Conservation (phyloP, 2,797 vertebrate species). For the Podargus strigoides region DNA sequence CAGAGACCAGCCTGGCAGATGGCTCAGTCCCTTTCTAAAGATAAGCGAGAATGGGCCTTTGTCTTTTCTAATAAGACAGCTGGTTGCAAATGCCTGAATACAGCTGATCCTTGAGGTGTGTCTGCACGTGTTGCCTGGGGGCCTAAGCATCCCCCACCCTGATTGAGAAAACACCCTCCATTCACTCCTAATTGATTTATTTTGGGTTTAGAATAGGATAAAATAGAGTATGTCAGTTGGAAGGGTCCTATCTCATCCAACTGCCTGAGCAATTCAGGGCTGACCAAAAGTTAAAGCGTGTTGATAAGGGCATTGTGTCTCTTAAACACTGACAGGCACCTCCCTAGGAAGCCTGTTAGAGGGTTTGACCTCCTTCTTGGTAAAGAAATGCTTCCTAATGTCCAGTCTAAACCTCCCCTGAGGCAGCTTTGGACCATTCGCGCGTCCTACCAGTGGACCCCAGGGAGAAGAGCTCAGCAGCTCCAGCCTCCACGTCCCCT, state of each 20-base stretch:
- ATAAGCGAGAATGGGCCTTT: neutral
- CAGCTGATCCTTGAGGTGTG: neutral
- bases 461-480: neutral
- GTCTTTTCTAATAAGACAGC: neutral
- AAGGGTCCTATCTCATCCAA: neutral
- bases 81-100: neutral
- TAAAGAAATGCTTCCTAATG: rapidly evolving
- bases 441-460: no score
- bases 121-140: rapidly evolving
- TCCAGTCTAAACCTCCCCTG: neutral
- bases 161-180: neutral
- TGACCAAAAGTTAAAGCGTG: neutral
- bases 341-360: neutral
- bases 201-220: neutral
- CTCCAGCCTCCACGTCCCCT: neutral
- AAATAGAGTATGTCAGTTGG: neutral
- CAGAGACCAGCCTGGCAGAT: neutral
- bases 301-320: neutral
- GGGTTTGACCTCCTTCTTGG: no score
- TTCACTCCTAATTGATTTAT: neutral
- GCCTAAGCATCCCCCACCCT: neutral
- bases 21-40: neutral
- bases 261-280: rapidly evolving
- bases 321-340: neutral
- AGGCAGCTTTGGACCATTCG: neutral